Evolutionary conservation across 1,140 invertebrate species (phyloP), one percentile per base, ranked within the genome.

Genomic region (Zophobas morio): DNA sequence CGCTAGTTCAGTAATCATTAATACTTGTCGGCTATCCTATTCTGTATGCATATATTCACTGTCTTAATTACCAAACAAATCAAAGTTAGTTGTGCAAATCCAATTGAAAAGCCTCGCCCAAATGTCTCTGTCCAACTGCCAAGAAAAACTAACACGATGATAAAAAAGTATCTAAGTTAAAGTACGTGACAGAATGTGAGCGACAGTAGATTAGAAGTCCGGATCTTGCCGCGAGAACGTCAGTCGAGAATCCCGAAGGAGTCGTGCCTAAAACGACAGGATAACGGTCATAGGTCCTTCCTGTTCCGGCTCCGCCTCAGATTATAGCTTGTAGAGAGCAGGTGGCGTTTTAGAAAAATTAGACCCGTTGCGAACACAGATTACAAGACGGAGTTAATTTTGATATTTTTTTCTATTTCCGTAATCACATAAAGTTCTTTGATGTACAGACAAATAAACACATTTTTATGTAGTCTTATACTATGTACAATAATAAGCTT

Each of bases 131-230:
- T 66, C 37, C 33, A 60, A 39, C 37, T 36, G 56, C 36, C 37
- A 2, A 66, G 60, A 42, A 66, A 66, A 20, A 66, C 20, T 42
- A 20, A 51, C 49, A 51, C 6, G 49, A 51, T 51, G 20, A 51
- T 51, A 51, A 66, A 66, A 66, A 66, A 37, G 60, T 66, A 46
- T 46, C 37, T 66, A 47, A 40, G 37, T 66, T 32, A 63, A 63
- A 63, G 57, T n/a, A 63, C 57, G 57, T 63, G 57, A 39, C 57
- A 39, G 60, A 66, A 66, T 66, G 60, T 66, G 60, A 66, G 60
- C 40, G 60, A 66, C 60, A 66, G 60, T 66, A 66, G 60, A 66
- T 66, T 66, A 66, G 60, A 66, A 39, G n/a, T 66, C 60, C 60
- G 60, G 60, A 66, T 66, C 60, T 66, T 42, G 60, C 8, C 39